Base-by-base conservation (phyloP, 1,140 invertebrate genomes). In the Cyrtorhinus lividipennis region DNA sequence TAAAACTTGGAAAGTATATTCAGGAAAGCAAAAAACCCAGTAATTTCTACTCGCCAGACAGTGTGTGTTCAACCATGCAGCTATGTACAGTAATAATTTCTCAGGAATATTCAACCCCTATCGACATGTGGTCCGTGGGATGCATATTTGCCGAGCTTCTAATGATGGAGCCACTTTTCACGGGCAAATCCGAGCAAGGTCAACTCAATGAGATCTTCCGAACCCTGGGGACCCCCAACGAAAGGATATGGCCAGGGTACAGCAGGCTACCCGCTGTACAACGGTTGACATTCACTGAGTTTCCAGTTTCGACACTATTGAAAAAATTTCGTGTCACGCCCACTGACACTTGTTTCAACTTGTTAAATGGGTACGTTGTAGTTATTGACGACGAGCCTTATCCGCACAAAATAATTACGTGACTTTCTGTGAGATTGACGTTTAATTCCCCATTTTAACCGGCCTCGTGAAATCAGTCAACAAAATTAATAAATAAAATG, bases 61-160 rank as follows among this genome's bases (percentile, higher is more conserved):
- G n/a, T n/a, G n/a, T n/a, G n/a, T n/a, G n/a, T n/a, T n/a, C n/a
- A n/a, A n/a, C n/a, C n/a, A n/a, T n/a, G n/a, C n/a, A n/a, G n/a
- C n/a, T n/a, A n/a, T n/a, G n/a, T n/a, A n/a, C n/a, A n/a, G n/a
- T n/a, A n/a, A n/a, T n/a, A n/a, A n/a, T n/a, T n/a, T n/a, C n/a
- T 2, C 62, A 90, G 73, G 86, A 93, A 77, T 99, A 99, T 76
- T 96, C 94, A 1, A 96, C 92, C 1, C 86, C 89, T 1, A 90
- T 99, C 58, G 96, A 99, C 73, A 85, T 99, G 74, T 99, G 96
- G 96, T 98, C 94, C 13, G 92, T 98, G 10, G 96, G 96, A 38
- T 99, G 96, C 72, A 99, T 99, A 67, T 98, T 99, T 76, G 95
- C 91, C 0, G 97, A 99, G 73, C 83, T 99, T 30, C 76, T 99